These are phyloP conservation scores for Eretmochelys imbricata DNA, from an alignment of 2,113 vertebrate species.

Conservation along the genomic window DNA sequence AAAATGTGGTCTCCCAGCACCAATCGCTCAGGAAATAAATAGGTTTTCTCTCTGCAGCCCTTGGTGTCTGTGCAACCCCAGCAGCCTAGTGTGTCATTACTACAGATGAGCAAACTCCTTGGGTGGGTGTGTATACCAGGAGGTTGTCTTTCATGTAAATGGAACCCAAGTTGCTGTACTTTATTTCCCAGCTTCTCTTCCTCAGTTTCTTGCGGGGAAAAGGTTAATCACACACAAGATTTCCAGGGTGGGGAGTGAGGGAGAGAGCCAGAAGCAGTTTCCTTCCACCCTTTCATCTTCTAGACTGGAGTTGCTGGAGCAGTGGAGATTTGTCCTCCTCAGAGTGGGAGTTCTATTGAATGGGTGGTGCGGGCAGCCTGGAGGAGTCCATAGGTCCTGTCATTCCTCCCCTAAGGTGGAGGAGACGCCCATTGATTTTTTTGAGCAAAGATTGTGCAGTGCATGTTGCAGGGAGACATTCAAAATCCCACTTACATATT, in stretches of 20 bases:
- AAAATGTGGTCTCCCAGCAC: not conserved
- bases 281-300: conserved; percentile 60
- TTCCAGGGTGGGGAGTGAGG: not conserved
- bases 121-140: conserved; percentile 43
- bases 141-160: conserved; percentile 58
- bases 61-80: not conserved
- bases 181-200: conserved; percentile 11
- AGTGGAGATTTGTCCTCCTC: conserved; percentile 41
- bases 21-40: conserved; percentile 7
- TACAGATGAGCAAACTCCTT: not conserved
- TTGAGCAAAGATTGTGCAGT: conserved; percentile 59
- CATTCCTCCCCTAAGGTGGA: conserved; percentile 33
- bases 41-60: not conserved
- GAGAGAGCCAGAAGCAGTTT: conserved; percentile 44
- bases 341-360: not conserved
- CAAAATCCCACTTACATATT: not conserved
- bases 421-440: conserved; percentile 66
- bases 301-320: conserved; percentile 50
- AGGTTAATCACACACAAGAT: conserved; percentile 48
- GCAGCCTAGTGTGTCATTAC: not conserved
- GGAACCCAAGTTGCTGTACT: conserved; percentile 21
- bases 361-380: not conserved
- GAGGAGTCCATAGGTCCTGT: conserved; percentile 32
- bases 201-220: conserved; percentile 36
- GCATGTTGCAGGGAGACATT: conserved; percentile 38